These are phyloP conservation scores for Neria commutata DNA, from an alignment of 2,888 invertebrate genomes.

Conservation along the genomic window DNA sequence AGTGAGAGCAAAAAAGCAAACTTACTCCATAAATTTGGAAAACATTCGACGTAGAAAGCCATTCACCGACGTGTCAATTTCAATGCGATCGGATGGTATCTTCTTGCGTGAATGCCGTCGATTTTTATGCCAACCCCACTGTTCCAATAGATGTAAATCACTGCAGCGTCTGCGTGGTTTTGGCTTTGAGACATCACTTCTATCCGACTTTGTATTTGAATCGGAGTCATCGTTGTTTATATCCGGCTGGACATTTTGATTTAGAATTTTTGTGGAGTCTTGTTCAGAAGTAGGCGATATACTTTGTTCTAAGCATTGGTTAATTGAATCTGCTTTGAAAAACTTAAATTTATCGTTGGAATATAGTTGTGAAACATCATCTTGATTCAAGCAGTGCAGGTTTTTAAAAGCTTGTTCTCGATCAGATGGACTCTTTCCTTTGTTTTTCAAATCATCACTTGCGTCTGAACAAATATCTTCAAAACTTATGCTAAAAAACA, in stretches of 20 bases:
- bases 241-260: too few species aligned
- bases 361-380: too few species aligned
- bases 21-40: conserved; percentile 40
- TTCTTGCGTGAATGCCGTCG: conserved; percentile 48
- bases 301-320: too few species aligned
- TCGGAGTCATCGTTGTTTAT: not conserved
- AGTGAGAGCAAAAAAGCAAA: not conserved
- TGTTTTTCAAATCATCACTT: too few species aligned
- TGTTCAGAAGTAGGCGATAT: too few species aligned
- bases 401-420: not conserved
- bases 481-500: not conserved
- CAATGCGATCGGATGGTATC: conserved; percentile 44
- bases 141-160: conserved; percentile 73
- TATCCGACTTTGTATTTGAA: conserved; percentile 44
- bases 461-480: not conserved
- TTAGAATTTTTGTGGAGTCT: too few species aligned
- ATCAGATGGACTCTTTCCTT: too few species aligned
- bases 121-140: conserved; percentile 76
- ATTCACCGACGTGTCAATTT: conserved; percentile 47
- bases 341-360: too few species aligned
- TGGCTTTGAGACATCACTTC: conserved; percentile 45
- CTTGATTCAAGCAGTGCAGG: not conserved
- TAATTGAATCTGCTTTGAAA: too few species aligned
- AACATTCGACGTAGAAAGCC: conserved; percentile 47
- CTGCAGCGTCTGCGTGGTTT: conserved; percentile 72